These are phyloP conservation scores for Pseudochirops cupreus DNA, from an alignment of 2,797 vertebrate species.

Conservation along the genomic window DNA sequence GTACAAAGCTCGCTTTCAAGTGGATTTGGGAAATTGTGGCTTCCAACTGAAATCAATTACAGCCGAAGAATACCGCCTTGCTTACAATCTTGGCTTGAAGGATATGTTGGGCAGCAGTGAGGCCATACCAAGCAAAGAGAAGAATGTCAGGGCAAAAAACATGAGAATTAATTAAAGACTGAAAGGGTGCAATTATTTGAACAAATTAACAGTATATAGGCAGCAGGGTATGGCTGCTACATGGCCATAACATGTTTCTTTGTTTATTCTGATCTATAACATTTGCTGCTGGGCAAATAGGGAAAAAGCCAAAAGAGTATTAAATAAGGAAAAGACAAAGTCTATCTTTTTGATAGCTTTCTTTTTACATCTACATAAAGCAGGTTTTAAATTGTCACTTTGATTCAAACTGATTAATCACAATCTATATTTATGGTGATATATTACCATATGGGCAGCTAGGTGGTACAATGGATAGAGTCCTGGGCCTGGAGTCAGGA, in stretches of 20 bases:
- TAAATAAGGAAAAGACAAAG: background rate
- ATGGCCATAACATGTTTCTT: background rate
- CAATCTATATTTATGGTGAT: background rate
- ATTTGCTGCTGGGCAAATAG: background rate
- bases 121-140: slow-evolving; percentile 58
- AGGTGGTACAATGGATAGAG: background rate
- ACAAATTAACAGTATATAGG: background rate
- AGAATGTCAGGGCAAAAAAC: slow-evolving; percentile 51
- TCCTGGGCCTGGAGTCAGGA: background rate
- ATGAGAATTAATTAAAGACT: background rate
- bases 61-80: slow-evolving; percentile 58
- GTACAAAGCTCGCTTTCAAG: slow-evolving; percentile 71
- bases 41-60: slow-evolving; percentile 69
- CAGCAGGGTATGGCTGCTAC: background rate
- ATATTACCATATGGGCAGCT: background rate
- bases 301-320: background rate
- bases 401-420: background rate
- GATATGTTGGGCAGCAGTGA: slow-evolving; percentile 50
- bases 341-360: background rate
- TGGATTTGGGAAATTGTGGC: slow-evolving; percentile 64
- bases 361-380: background rate
- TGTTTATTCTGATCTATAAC: background rate
- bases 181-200: background rate
- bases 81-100: slow-evolving; percentile 33
- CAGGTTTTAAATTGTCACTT: background rate